Conservation (phyloP, 2,888 invertebrate genomes). For the Caenorhabditis sp. region DNA sequence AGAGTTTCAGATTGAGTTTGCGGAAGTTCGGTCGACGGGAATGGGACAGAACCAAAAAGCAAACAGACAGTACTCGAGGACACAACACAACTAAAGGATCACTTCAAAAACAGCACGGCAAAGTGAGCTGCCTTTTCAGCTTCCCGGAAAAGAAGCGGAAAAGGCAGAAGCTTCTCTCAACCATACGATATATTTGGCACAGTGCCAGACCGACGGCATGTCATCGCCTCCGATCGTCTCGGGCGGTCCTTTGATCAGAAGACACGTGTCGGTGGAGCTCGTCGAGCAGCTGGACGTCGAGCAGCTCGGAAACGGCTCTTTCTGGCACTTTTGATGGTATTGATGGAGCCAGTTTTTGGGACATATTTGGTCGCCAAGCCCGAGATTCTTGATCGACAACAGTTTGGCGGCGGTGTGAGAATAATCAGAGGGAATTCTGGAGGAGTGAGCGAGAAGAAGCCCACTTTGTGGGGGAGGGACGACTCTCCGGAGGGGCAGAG, state of each 20-base stretch:
- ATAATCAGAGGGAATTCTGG: not conserved
- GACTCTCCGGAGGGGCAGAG: conserved; percentile 18
- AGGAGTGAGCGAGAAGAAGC: conserved; percentile 2
- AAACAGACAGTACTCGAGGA: not conserved
- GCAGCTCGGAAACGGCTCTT: conserved; percentile 33
- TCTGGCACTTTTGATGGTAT: conserved; percentile 43
- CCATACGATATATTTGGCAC: conserved; percentile 71
- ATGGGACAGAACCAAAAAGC: not conserved
- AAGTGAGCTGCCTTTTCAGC: too few relatives aligned
- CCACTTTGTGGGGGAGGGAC: not conserved
- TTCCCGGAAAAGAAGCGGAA: too few relatives aligned
- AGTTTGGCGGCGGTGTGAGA: conserved; percentile 6
- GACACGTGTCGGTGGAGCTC: not conserved
- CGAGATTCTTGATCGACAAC: conserved; percentile 53
- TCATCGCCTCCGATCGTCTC: conserved; percentile 49
- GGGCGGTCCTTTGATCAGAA: not conserved
- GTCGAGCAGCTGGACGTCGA: conserved; percentile 13
- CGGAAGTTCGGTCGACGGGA: not conserved
- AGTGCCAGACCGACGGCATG: conserved; percentile 69
- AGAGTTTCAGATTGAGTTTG: not conserved
- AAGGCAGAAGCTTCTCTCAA: too few relatives aligned
- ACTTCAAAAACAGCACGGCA: not conserved
- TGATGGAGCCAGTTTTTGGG: conserved; percentile 49
- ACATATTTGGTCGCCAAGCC: conserved; percentile 35
- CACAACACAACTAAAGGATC: not conserved